Conservation (phyloP, 2,797 vertebrate genomes). For the Tarsius wallacei region DNA sequence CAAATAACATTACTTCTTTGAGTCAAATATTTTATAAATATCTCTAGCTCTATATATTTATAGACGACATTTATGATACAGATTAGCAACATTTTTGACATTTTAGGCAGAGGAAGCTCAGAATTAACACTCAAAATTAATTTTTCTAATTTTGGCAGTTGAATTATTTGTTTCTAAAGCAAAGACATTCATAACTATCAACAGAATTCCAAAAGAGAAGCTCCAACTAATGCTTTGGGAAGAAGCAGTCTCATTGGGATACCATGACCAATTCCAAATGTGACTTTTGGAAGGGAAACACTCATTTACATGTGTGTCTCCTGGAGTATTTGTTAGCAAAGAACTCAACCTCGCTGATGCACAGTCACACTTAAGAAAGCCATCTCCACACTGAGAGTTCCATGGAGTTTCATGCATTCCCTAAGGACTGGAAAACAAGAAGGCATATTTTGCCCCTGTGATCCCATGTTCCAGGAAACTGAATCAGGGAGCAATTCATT, state of each 20-base stretch:
- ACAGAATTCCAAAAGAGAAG: background rate
- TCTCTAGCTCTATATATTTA: slow-evolving; percentile 53
- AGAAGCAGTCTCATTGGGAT: background rate
- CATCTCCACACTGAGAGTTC: background rate
- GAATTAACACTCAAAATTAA: background rate
- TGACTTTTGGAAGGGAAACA: slow-evolving; percentile 24
- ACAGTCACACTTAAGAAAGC: background rate
- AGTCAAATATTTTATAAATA: slow-evolving; percentile 24
- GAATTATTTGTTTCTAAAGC: background rate
- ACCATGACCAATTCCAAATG: background rate
- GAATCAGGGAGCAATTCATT: background rate
- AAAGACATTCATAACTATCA: background rate
- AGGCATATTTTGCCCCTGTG: background rate
- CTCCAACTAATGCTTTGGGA: slow-evolving; percentile 6
- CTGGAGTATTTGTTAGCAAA: slow-evolving; percentile 54
- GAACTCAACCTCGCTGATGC: background rate
- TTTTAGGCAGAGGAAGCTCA: background rate
- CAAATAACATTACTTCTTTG: background rate
- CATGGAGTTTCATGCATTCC: background rate
- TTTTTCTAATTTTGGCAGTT: slow-evolving; percentile 50
- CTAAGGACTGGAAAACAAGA: background rate
- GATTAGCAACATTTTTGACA: background rate
- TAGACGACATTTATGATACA: background rate
- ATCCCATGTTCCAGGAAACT: slow-evolving; percentile 21
- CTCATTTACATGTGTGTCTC: background rate